These are phyloP conservation scores for Congeria kusceri DNA, from an alignment of 2,888 invertebrate genomes.

Conservation along the genomic window DNA sequence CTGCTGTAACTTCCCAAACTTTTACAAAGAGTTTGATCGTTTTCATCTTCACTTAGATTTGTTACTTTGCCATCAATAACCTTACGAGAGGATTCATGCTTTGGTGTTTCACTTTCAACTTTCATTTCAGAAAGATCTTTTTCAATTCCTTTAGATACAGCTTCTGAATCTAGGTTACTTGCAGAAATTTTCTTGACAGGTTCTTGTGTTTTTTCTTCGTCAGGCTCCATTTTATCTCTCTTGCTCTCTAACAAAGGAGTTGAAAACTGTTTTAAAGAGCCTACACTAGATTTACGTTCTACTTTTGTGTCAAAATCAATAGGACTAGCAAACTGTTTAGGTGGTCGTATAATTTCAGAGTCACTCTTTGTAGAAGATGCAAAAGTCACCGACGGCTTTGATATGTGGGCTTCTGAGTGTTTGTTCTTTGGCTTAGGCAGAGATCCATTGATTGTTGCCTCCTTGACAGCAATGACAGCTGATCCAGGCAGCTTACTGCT, in stretches of 20 bases:
- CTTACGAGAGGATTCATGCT: constrained; percentile 29
- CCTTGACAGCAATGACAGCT: constrained; percentile 60
- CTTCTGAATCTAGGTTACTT: constrained; percentile 48
- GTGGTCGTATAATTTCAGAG: constrained; percentile 53
- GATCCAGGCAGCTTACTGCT: constrained; percentile 73
- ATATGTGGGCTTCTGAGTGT: constrained; percentile 30
- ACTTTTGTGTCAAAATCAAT: constrained; percentile 51
- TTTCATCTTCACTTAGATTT: constrained; percentile 44
- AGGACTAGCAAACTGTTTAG: constrained; percentile 58
- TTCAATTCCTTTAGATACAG: constrained; percentile 21
- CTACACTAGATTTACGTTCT: constrained; percentile 61
- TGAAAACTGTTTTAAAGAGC: constrained; percentile 60
- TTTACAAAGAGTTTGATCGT: constrained; percentile 40
- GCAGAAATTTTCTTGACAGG: constrained; percentile 47
- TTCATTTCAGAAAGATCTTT: constrained; percentile 32
- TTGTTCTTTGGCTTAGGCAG: constrained; percentile 38
- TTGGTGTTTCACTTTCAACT: constrained; percentile 37
- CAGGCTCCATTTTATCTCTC: constrained; percentile 39
- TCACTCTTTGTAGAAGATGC: constrained; percentile 20
- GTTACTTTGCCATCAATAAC: constrained; percentile 48
- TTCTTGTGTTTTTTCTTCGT: constrained; percentile 32
- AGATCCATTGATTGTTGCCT: constrained; percentile 62
- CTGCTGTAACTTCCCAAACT: constrained; percentile 74
- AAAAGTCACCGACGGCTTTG: constrained; percentile 18
- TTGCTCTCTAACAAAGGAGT: constrained; percentile 60